Conservation (phyloP, 64 coral and sea anemone genomes). For the Stichodactyla mertensii region DNA sequence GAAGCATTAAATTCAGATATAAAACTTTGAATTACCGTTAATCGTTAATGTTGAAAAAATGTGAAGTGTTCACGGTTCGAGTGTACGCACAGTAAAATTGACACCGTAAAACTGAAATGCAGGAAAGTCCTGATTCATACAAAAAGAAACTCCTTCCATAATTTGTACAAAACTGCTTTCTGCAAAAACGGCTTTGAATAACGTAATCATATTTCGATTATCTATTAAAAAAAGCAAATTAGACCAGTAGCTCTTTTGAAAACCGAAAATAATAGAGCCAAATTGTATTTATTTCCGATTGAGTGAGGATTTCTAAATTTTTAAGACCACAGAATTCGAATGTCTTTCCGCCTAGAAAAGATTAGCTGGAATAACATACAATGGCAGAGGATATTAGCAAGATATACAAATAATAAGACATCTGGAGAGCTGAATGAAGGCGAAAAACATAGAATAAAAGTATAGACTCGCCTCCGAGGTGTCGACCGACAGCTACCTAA, state of each 20-base stretch:
- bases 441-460: neutral
- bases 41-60: too few relatives aligned
- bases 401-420: neutral
- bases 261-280: neutral
- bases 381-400: neutral
- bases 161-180: neutral
- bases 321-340: neutral
- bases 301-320: neutral
- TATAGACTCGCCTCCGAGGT: neutral
- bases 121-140: too few relatives aligned
- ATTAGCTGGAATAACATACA: neutral
- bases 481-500: neutral
- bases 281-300: conserved; percentile 1
- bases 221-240: neutral
- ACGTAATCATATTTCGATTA: neutral
- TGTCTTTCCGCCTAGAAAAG: neutral
- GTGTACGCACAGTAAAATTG: too few relatives aligned
- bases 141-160: neutral
- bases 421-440: neutral
- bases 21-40: too few relatives aligned
- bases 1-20: too few relatives aligned
- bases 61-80: too few relatives aligned
- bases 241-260: neutral
- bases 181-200: neutral
- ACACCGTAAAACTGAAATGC: too few relatives aligned